These are phyloP conservation scores for Temnothorax rugatulus DNA, from an alignment of 2,888 invertebrate species.

Conservation along the genomic window DNA sequence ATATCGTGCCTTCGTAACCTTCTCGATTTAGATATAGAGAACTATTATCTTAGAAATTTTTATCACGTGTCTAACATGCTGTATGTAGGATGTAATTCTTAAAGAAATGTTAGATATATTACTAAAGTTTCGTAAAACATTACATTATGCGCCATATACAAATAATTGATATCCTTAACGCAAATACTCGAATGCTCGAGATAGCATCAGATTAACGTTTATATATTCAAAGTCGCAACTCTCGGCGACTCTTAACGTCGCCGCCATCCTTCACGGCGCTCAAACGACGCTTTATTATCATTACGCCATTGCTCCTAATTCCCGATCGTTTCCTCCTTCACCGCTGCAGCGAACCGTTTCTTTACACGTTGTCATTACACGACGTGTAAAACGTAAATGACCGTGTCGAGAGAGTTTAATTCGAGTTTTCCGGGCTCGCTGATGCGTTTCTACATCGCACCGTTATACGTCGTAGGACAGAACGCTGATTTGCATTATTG, in stretches of 20 bases:
- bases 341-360: neutral
- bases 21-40: neutral
- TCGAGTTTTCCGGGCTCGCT: neutral
- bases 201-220: neutral
- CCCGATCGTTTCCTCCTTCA: conserved; percentile 11
- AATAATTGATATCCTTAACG: conserved; percentile 6
- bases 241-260: conserved; percentile 3
- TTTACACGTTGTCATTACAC: neutral
- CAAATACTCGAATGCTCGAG: neutral
- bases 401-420: conserved; percentile 22
- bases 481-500: conserved; percentile 54
- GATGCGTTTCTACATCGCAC: conserved; percentile 21
- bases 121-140: neutral
- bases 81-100: too few species aligned
- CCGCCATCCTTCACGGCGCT: neutral
- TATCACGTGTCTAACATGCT: neutral
- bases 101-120: neutral
- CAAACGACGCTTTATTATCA: conserved; percentile 26
- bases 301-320: conserved; percentile 15
- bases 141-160: neutral
- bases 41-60: neutral
- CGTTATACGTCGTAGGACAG: conserved; percentile 37
- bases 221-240: neutral
- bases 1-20: neutral
- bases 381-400: conserved; percentile 17